Conservation (phyloP, 2,113 vertebrate species). For the Corythornis madagascariensis region DNA sequence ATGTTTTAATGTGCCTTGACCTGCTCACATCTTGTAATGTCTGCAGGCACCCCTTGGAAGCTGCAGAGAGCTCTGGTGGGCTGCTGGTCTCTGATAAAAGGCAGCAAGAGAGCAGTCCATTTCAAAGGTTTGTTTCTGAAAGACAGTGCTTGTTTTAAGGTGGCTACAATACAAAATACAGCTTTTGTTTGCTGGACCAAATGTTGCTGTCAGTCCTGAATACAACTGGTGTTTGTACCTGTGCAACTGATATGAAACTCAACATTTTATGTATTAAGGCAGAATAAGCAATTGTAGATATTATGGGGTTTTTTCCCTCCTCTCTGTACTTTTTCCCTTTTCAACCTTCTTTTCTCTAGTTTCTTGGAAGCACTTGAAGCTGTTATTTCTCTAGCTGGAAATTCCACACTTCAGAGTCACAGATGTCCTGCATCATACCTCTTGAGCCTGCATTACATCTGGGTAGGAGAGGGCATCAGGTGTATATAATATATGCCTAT, state of each 20-base stretch:
- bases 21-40: conserved; percentile 7
- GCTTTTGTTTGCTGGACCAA: background rate
- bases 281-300: background rate
- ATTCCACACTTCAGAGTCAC: background rate
- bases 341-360: background rate
- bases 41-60: background rate
- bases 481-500: background rate
- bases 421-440: background rate
- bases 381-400: background rate
- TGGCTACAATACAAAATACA: background rate
- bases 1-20: conserved; percentile 25
- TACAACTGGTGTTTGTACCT: background rate
- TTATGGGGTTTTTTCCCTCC: too few species aligned
- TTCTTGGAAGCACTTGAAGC: background rate
- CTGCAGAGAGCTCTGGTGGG: background rate
- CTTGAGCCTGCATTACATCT: background rate
- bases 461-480: background rate
- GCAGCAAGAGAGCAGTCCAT: background rate
- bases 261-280: background rate
- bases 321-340: background rate
- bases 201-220: background rate
- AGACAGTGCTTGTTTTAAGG: background rate
- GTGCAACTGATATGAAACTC: background rate
- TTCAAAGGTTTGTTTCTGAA: conserved; percentile 22
- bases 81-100: conserved; percentile 51